Conservation (phyloP, 2,113 vertebrate genomes). For the Apteryx owenii region DNA sequence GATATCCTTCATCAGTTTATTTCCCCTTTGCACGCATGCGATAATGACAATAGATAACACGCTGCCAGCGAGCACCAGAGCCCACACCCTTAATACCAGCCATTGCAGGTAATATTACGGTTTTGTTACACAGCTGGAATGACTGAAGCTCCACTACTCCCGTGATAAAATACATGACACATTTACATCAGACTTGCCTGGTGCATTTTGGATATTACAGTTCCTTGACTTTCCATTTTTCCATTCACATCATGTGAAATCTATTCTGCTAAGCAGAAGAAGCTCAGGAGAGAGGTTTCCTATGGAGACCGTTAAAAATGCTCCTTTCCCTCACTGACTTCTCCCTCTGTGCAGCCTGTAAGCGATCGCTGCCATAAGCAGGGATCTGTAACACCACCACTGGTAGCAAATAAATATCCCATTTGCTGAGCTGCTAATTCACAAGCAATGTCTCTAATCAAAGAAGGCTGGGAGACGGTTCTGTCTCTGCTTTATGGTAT, state of each 20-base stretch:
- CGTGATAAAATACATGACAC: not conserved
- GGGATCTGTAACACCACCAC: not conserved
- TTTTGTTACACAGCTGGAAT: not conserved
- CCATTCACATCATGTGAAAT: not conserved
- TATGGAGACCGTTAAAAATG: not conserved
- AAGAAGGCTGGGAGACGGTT: not conserved
- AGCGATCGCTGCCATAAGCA: not conserved
- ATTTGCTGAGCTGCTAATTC: not conserved
- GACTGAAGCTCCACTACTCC: not conserved
- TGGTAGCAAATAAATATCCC: not conserved
- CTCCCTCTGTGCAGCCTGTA: not conserved
- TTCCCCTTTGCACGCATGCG: not conserved
- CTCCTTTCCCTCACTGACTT: not conserved
- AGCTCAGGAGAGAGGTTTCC: not conserved
- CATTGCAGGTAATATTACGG: not conserved
- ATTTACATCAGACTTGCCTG: not conserved
- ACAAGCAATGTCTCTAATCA: not conserved
- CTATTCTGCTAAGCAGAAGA: not conserved
- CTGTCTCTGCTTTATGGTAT: not conserved
- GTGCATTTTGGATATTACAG: not conserved
- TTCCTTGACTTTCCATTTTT: conserved; percentile 26
- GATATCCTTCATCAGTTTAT: not conserved
- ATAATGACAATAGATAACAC: not conserved
- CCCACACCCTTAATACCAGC: not conserved
- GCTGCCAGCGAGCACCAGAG: not conserved